Conservation (phyloP, 2,113 vertebrate species). For the Ancistrus triradiatus region DNA sequence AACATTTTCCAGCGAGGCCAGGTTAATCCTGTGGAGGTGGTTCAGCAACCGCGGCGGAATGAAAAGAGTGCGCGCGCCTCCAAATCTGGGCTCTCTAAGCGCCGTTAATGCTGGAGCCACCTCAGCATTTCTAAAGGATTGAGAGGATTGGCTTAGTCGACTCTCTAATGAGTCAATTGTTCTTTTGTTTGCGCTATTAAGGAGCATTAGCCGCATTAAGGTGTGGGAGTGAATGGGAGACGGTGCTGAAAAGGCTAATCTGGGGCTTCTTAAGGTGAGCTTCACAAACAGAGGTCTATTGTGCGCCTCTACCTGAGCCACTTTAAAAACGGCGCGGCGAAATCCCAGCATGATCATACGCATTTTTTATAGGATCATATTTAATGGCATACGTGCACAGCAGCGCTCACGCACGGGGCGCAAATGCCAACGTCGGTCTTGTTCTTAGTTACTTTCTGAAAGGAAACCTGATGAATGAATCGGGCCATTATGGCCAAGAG, state of each 20-base stretch:
- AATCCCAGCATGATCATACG: too few species aligned
- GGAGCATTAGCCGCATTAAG: constrained; percentile 62
- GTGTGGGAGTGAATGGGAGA: constrained; percentile 47
- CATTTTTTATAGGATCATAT: too few species aligned
- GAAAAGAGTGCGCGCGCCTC: constrained; percentile 15
- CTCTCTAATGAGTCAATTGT: constrained; percentile 69
- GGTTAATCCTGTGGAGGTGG: constrained; percentile 52
- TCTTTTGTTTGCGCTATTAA: constrained; percentile 71
- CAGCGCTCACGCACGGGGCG: too few species aligned
- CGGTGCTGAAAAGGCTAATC: constrained; percentile 59
- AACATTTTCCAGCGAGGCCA: constrained; percentile 60
- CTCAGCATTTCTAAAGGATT: constrained; percentile 48
- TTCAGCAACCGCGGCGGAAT: constrained; percentile 12
- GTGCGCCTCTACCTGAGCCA: constrained; percentile 25
- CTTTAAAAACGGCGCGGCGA: neutral
- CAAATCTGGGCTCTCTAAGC: constrained; percentile 30
- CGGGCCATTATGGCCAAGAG: too few species aligned
- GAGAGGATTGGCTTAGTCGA: constrained; percentile 64
- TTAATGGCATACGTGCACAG: too few species aligned
- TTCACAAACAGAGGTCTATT: constrained; percentile 39
- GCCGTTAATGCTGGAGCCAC: constrained; percentile 18
- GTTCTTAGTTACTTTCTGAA: too few species aligned
- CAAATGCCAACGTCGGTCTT: too few species aligned
- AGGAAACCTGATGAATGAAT: too few species aligned
- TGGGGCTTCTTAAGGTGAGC: constrained; percentile 40